Base-by-base conservation (phyloP, 2,797 vertebrate genomes). In the Hybognathus amarus region DNA sequence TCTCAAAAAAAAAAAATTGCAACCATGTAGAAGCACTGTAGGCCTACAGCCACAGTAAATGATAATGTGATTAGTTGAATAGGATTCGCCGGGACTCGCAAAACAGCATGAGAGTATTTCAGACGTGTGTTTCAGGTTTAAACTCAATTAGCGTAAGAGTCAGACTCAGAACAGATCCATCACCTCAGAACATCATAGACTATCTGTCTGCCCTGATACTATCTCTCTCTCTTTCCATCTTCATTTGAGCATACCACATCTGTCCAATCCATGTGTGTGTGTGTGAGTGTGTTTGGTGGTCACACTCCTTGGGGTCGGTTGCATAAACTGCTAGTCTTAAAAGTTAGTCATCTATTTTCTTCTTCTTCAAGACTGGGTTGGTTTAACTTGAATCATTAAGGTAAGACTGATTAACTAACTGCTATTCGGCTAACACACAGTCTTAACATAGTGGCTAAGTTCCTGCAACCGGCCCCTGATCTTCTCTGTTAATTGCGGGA, bases 171-270 rank as follows among this genome's bases (percentile, higher is more conserved):
- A 82, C 85, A 86, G 83, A 95, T 93, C 92, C 91, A 88, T 85
- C 85, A 92, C 89, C 90, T 94, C 93, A 94, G 92, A 87, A 92
- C 94, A 95, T 94, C 94, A 94, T 88, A 93, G 90, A 91, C 93
- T 95, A 93, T 93, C 94, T 95, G 92, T 90, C 87, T 80, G 22
- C 77, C 73, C 84, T 54, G 94, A 95, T 95, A 91, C 84, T 91
- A 95, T 59, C 90, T 89, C 78, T 67, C 63, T 92, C 56, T 92
- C 33, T 68, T 84, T 91, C 87, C 88, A 80, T 79, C 70, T 80
- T 64, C 17, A 67, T 74, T 67, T 77, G 33, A 36, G 63, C 59
- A 42, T 68, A 42, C 59, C 12, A 12, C 77, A 90, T 90, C 67
- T 77, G 59, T 90, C 33, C 67, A 85, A 89, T 85, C 90, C 89